Base-by-base conservation (phyloP, 1,140 invertebrate genomes). In the Lamellibrachia luymesi region DNA sequence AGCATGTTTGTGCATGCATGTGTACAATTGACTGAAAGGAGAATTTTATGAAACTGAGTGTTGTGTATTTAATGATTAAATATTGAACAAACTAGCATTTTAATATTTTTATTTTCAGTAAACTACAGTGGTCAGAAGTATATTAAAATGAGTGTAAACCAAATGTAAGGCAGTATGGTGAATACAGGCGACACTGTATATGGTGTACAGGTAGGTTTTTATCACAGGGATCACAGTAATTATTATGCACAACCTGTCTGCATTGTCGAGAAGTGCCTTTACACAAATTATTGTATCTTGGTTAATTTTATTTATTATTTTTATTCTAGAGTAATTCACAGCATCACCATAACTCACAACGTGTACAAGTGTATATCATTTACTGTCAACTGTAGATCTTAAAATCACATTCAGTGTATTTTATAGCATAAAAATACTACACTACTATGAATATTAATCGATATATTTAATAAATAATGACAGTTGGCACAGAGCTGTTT, bases 31-130 rank as follows among this genome's bases (percentile, higher is more conserved):
- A 10, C 64, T 56, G 52, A 80, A 80, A 0, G 13, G 25, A 80
- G 25, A 80, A 80, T 17, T 6, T 80, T 10, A 80, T 56, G 52
- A 38, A 38, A 38, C 38, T 38, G 38, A 38, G 38, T 38, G 8
- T 80, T 80, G 64, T 80, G 17, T 80, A 80, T 80, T 80, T 80
- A 80, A 80, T 80, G 64, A 80, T 80, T 80, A 80, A 80, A 80
- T 22, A 80, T 80, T 80, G 64, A 80, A 80, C 64, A 80, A 17
- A 22, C 64, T 10, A 38, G 38, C 13, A 56, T 80, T 8, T 80
- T 80, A 17, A 22, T 22, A 2, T 10, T 80, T 80, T 80, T 80
- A 80, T 80, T 80, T 80, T 80, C 64, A 80, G 64, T 80, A 80
- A 80, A 22, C 64, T 80, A 80, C 64, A 80, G 1, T 38, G 38